Base-by-base conservation (phyloP, 35 echinoderm and acorn worm genomes). In the Lytechinus variegatus region DNA sequence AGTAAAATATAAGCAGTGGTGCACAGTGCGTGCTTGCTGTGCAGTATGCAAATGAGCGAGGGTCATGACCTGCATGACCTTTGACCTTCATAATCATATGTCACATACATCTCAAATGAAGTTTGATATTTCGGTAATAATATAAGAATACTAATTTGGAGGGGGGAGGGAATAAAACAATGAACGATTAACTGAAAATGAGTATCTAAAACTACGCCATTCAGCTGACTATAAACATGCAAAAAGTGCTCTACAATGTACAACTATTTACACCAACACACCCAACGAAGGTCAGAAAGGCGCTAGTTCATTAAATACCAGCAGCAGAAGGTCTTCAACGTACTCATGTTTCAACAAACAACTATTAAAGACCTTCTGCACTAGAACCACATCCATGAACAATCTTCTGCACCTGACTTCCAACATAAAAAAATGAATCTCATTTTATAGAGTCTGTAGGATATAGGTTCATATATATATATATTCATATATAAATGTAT, bases 1-100 rank as follows among this genome's bases (percentile, higher is more conserved):
- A 79, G 66, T 19, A 79, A 79, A 79, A 79, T 79, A 79, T 79
- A 79, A 79, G 66, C 66, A 79, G 4, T 79, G 66, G 66, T 79
- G 14, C 66, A 79, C 66, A 79, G 66, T 79, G 66, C n/a, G 66
- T n/a, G 66, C 66, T 79, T 79, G 66, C 66, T 19, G 11, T 71
- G 61, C 61, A 6, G 11, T 79, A 79, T 79, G 66, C 66, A 79
- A 79, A 79, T 79, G 66, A 79, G 66, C 66, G 8, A 79, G 19
- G 27, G 92, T 93, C 92, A 93, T 93, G 92, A 93, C 92, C 92
- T 54, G 92, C 92, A 93, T 57, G 92, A 93, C 92, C 54, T 54
- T 2, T 52, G 28, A 54, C 28, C 88, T 54, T 90, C 88, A 90
- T 79, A 19, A 24, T 79, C 27, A 27, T 52, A 90, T 90, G 29